These are phyloP conservation scores for Rhimphoctona megacephalus DNA, from an alignment of 2,888 invertebrate species.

Conservation along the genomic window DNA sequence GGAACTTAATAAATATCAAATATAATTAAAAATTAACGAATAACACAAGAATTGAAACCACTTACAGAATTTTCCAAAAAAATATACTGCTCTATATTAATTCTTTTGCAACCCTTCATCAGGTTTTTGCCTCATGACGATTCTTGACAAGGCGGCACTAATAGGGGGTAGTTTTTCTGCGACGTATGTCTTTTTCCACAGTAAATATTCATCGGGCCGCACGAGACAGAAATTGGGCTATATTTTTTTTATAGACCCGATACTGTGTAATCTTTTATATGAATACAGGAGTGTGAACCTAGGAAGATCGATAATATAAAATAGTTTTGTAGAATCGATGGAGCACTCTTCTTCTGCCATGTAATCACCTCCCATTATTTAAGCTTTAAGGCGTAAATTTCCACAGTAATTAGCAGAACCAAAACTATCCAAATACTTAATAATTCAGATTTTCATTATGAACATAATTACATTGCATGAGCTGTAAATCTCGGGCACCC, in stretches of 20 bases:
- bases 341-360: no score
- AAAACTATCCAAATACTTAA: neutral
- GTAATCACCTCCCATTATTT: no score
- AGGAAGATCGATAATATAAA: neutral
- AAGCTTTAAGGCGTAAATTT: no score
- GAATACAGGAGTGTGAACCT: neutral
- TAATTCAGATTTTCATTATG: neutral
- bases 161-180: neutral
- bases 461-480: neutral
- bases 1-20: neutral
- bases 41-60: neutral
- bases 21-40: neutral
- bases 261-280: neutral
- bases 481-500: neutral
- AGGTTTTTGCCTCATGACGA: neutral
- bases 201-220: slow-evolving; percentile 2
- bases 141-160: neutral
- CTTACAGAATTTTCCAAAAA: neutral
- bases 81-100: neutral
- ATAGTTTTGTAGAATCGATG: neutral
- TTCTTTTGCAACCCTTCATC: neutral
- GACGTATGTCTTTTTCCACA: neutral
- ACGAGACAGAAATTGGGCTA: neutral
- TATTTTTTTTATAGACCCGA: slow-evolving; percentile 7
- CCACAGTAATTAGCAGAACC: neutral